Conservation (phyloP, 2,797 vertebrate species). For the Anisognathus igniventris region DNA sequence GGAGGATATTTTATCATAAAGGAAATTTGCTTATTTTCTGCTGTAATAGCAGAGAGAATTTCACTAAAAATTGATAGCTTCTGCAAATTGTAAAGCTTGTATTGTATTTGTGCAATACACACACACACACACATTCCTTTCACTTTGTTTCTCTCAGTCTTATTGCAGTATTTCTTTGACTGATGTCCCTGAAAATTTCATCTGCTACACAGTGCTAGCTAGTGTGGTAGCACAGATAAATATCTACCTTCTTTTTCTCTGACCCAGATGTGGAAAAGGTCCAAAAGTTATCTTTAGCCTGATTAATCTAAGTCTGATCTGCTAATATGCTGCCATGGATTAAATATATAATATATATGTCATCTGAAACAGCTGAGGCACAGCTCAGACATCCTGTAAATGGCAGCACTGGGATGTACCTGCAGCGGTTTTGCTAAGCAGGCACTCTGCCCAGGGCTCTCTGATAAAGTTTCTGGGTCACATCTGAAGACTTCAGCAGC, state of each 20-base stretch:
- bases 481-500: not conserved
- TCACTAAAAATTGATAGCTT: not conserved
- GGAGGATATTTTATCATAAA: not conserved
- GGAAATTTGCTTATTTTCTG: not conserved
- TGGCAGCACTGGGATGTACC: not conserved
- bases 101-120: not conserved
- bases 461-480: slow-evolving; percentile 19
- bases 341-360: slow-evolving; percentile 14
- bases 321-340: slow-evolving; percentile 36
- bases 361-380: not conserved
- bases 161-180: not conserved
- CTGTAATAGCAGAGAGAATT: not conserved
- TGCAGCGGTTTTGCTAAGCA: not conserved
- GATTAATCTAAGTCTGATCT: slow-evolving; percentile 54
- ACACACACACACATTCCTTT: not conserved
- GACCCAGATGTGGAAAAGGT: slow-evolving; percentile 39
- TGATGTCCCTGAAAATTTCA: not conserved
- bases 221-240: not conserved
- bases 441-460: not conserved
- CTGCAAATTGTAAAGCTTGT: not conserved
- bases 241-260: slow-evolving; percentile 22
- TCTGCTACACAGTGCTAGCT: not conserved
- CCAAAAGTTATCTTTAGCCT: slow-evolving; percentile 45
- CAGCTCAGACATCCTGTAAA: not conserved
- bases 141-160: not conserved